These are phyloP conservation scores for Heliconius nattereri DNA, from an alignment of 1,140 invertebrate genomes.

Conservation along the genomic window DNA sequence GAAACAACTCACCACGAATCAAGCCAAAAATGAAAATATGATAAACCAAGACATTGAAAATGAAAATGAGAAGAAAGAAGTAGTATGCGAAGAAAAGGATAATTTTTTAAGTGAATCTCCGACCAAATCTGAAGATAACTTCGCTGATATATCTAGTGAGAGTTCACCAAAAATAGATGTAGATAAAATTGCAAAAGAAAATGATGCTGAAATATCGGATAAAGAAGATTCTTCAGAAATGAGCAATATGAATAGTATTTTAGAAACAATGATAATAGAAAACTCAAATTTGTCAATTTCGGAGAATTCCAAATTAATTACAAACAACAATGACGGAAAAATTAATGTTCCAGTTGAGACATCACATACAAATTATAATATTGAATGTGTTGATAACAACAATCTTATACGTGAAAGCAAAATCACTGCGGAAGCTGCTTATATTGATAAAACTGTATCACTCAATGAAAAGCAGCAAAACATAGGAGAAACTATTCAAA, in stretches of 20 bases:
- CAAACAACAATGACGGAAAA: background rate
- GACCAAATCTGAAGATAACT: constrained; percentile 71
- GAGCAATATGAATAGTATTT: constrained; percentile 18
- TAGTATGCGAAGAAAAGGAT: constrained; percentile 46
- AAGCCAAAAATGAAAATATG: constrained; percentile 69
- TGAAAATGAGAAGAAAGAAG: constrained; percentile 47
- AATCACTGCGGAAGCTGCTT: background rate
- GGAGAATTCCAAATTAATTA: background rate
- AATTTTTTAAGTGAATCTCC: constrained; percentile 54
- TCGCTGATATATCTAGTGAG: constrained; percentile 69
- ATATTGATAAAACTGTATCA: background rate
- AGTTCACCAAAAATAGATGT: constrained; percentile 56
- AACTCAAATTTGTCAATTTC: constrained; percentile 6
- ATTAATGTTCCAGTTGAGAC: background rate
- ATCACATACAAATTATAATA: background rate
- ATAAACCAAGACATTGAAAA: constrained; percentile 59
- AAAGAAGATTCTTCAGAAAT: constrained; percentile 16
- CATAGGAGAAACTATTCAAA: background rate
- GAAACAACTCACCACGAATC: constrained; percentile 57
- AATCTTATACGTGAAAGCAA: background rate
- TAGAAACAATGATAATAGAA: constrained; percentile 12
- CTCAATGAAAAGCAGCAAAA: background rate
- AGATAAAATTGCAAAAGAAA: constrained; percentile 27
- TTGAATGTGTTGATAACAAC: background rate
- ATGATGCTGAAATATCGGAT: constrained; percentile 26